These are phyloP conservation scores for Lethrus apterus DNA, from an alignment of 1,140 invertebrate species.

Conservation along the genomic window DNA sequence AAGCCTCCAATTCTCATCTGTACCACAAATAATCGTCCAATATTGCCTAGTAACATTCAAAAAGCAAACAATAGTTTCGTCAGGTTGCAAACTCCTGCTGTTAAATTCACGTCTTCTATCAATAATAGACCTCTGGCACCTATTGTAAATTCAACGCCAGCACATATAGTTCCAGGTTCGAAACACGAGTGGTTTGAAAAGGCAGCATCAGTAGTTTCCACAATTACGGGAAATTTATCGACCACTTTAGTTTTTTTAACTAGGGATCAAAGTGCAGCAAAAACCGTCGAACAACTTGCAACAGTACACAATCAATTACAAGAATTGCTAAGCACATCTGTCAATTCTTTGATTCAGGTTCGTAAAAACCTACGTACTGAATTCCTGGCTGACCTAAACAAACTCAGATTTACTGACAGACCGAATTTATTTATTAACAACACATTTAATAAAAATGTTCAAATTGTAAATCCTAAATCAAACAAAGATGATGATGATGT, in stretches of 20 bases:
- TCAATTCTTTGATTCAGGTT: constrained; percentile 36
- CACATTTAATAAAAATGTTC: too few relatives aligned
- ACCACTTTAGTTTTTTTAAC: constrained; percentile 23
- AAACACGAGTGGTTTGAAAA: constrained; percentile 39
- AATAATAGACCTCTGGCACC: neutral
- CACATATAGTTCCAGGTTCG: constrained; percentile 17
- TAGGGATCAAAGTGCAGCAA: constrained; percentile 25
- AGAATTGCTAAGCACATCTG: constrained; percentile 34
- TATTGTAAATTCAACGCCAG: constrained; percentile 7
- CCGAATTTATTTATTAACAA: too few relatives aligned
- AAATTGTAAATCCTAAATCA: neutral
- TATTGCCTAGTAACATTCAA: neutral
- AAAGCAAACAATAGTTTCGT: too few relatives aligned
- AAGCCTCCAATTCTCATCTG: constrained; percentile 8
- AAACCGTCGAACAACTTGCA: constrained; percentile 30
- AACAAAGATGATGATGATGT: constrained; percentile 31
- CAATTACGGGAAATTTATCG: constrained; percentile 32
- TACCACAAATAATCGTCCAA: constrained; percentile 5
- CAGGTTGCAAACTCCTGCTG: constrained; percentile 3
- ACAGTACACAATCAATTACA: constrained; percentile 35
- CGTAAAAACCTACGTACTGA: constrained; percentile 34
- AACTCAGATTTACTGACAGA: constrained; percentile 26
- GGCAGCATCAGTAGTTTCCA: constrained; percentile 29
- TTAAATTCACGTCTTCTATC: constrained; percentile 6
- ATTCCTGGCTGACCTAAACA: constrained; percentile 31